Evolutionary conservation across 2,797 vertebrate genomes (phyloP).

Genomic region (Brachymystax lenok): DNA sequence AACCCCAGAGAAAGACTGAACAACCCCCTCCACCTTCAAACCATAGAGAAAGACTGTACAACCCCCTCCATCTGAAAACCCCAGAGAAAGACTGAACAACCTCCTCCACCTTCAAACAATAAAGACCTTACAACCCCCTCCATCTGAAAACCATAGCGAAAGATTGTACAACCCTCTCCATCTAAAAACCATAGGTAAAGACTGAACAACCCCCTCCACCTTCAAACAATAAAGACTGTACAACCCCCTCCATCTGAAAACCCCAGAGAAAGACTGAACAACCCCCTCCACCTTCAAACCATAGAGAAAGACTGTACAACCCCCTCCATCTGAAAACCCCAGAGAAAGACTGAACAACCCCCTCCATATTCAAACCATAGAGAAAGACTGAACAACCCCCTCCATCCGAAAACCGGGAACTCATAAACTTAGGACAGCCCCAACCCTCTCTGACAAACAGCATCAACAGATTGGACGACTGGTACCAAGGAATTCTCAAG

Average conservation of each 20-base stretch:
- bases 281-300: not conserved
- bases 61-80: too few species aligned
- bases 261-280: not conserved
- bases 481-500: not conserved
- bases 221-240: not conserved
- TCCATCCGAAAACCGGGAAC: not conserved
- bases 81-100: too few species aligned
- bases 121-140: too few species aligned
- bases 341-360: too few species aligned
- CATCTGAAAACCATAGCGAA: not conserved
- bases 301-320: too few species aligned
- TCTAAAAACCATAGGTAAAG: not conserved
- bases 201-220: not conserved
- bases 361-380: too few species aligned
- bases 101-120: too few species aligned
- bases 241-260: not conserved
- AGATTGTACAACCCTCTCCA: not conserved
- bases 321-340: fast-evolving
- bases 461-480: not conserved
- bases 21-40: too few species aligned
- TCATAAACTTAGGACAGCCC: not conserved
- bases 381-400: not conserved
- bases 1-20: too few species aligned
- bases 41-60: too few species aligned
- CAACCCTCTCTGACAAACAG: not conserved